phyloP scores from a whole-genome alignment of 2,888 invertebrate genomes.

The Callinectes sapidus region DNA sequence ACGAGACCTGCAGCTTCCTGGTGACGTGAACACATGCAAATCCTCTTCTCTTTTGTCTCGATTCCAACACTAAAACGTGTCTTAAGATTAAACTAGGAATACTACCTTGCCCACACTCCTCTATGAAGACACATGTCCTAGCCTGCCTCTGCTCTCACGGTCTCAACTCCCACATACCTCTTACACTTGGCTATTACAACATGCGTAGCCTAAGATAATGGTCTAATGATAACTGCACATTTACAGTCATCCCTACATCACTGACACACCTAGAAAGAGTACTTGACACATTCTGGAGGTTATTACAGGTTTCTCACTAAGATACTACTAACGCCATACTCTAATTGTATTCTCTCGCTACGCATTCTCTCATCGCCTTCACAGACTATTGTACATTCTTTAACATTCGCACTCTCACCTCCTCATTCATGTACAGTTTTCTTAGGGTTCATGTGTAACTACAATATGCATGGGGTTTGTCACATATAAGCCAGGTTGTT shows the following conservation, averaged over 20 bases:
- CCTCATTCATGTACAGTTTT: not conserved
- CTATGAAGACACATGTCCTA: not conserved
- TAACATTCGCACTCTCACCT: not conserved
- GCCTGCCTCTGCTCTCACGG: not conserved
- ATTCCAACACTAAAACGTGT: slow-evolving; percentile 34
- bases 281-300: slow-evolving; percentile 32
- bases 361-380: not conserved
- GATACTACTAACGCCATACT: not conserved
- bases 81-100: slow-evolving; percentile 28
- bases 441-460: not conserved
- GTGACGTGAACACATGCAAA: not conserved
- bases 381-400: not conserved
- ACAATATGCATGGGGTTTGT: not conserved
- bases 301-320: slow-evolving; percentile 32
- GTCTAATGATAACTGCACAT: slow-evolving; percentile 21
- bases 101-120: not conserved
- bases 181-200: slow-evolving; percentile 23
- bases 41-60: not conserved
- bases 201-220: slow-evolving; percentile 21
- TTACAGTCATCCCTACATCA: slow-evolving; percentile 10
- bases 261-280: slow-evolving; percentile 31
- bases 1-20: slow-evolving; percentile 12
- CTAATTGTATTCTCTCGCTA: not conserved
- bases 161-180: not conserved
- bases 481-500: not conserved